Conservation (phyloP, 2,113 vertebrate species). For the Mastomys natalensis region DNA sequence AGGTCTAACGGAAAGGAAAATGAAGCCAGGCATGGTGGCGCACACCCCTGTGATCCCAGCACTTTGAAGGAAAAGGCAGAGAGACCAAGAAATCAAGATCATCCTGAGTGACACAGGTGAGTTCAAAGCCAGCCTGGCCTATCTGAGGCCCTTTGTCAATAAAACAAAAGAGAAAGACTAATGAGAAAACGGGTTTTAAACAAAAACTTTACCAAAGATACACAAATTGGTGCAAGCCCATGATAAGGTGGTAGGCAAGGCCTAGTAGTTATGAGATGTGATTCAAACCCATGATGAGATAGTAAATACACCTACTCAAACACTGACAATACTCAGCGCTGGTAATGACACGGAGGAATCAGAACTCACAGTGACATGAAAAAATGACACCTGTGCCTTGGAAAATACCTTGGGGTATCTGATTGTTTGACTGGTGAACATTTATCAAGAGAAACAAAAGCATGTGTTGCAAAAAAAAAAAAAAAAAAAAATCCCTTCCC, state of each 20-base stretch:
- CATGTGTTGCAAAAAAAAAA: not conserved
- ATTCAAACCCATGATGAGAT: constrained; percentile 6
- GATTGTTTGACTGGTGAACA: not conserved
- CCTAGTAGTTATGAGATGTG: not conserved
- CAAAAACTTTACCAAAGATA: not conserved
- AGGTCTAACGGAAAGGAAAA: not conserved
- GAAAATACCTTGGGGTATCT: not conserved
- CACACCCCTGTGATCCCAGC: not conserved
- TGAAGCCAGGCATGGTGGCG: too few relatives aligned
- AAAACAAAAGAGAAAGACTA: not conserved
- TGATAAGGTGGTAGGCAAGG: not conserved
- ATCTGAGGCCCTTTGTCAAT: not conserved
- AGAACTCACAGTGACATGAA: not conserved
- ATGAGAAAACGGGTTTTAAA: not conserved
- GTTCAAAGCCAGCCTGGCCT: not conserved
- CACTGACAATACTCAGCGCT: not conserved
- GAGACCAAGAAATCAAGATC: not conserved
- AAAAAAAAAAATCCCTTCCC: too few relatives aligned
- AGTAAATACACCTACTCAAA: not conserved
- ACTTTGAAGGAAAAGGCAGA: not conserved
- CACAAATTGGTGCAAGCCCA: not conserved
- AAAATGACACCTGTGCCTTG: not conserved
- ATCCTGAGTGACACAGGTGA: not conserved
- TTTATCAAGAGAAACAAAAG: constrained; percentile 32
- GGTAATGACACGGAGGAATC: not conserved